Evolutionary conservation across 1,140 invertebrate genomes (phyloP).

Genomic region (Heliconius hewitsoni): DNA sequence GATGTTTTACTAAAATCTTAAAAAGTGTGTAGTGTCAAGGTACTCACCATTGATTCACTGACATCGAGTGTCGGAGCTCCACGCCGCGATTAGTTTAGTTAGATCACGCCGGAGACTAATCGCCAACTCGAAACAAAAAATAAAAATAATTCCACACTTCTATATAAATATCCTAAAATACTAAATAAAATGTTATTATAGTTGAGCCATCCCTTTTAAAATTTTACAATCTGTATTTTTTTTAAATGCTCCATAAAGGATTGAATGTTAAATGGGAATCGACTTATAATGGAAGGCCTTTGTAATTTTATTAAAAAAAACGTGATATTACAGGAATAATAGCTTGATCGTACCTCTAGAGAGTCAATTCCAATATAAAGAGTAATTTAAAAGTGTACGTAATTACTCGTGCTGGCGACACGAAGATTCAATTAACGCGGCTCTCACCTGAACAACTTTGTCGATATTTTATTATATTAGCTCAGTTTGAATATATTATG

Average conservation of each 20-base stretch:
- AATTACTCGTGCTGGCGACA: slow-evolving; percentile 17
- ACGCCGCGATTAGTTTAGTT: too few species aligned
- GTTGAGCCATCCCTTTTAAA: too few species aligned
- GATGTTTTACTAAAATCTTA: too few species aligned
- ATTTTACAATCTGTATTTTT: too few species aligned
- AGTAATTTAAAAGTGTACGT: slow-evolving; percentile 12
- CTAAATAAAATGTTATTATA: too few species aligned
- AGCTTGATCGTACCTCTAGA: not conserved
- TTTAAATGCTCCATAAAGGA: not conserved
- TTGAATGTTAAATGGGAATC: not conserved
- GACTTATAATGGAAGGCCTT: not conserved
- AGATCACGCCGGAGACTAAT: too few species aligned
- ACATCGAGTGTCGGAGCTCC: too few species aligned
- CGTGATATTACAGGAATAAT: not conserved
- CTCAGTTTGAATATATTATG: not conserved
- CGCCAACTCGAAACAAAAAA: too few species aligned
- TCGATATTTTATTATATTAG: slow-evolving; percentile 14
- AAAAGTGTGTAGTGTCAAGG: too few species aligned
- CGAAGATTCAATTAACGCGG: slow-evolving; percentile 23
- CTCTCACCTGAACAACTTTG: slow-evolving; percentile 13
- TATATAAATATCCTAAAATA: too few species aligned
- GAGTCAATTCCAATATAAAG: slow-evolving; percentile 12
- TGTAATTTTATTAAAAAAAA: not conserved
- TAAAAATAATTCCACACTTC: too few species aligned
- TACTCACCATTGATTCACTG: too few species aligned